Percentiles rank a stretch among this genome's conserved stretches.
phyloP scores from a whole-genome alignment of 1,140 invertebrate species.

The Cyclina sinensis region DNA sequence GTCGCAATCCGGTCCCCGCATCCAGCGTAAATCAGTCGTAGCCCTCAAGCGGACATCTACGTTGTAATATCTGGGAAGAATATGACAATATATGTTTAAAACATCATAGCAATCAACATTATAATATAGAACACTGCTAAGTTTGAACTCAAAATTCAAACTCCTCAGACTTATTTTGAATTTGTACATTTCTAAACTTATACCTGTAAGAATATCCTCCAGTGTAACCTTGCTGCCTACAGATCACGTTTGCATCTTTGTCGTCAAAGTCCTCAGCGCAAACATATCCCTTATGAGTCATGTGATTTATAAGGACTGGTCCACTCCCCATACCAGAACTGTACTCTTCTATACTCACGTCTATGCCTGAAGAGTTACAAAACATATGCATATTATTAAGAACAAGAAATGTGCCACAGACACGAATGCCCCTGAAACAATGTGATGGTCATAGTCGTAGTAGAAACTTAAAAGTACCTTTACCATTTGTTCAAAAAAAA shows the following conservation, averaged over 20 bases:
- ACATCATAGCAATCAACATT: no score
- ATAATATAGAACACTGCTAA: no score
- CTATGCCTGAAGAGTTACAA: conserved; percentile 69
- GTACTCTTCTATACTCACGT: conserved; percentile 68
- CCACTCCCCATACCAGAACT: conserved; percentile 68
- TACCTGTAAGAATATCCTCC: conserved; percentile 77
- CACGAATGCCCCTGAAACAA: no score
- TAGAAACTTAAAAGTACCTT: no score
- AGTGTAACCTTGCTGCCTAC: conserved; percentile 77
- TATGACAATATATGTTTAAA: neutral
- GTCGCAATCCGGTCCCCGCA: conserved; percentile 72
- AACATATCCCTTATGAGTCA: conserved; percentile 76
- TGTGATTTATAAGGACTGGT: conserved; percentile 70
- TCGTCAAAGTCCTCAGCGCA: conserved; percentile 80
- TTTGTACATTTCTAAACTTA: no score
- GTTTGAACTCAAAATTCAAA: no score
- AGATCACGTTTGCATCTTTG: conserved; percentile 80
- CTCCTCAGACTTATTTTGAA: no score
- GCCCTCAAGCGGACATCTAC: conserved; percentile 28
- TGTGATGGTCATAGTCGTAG: no score
- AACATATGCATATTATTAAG: no score
- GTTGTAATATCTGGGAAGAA: conserved; percentile 45
- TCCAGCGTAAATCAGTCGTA: conserved; percentile 71
- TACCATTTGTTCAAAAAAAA: no score
- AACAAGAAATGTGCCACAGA: no score